Percentiles rank a stretch among this genome's conserved stretches.
These are phyloP conservation scores for Isichthys henryi DNA, from an alignment of 2,113 vertebrate species.

Conservation along the genomic window DNA sequence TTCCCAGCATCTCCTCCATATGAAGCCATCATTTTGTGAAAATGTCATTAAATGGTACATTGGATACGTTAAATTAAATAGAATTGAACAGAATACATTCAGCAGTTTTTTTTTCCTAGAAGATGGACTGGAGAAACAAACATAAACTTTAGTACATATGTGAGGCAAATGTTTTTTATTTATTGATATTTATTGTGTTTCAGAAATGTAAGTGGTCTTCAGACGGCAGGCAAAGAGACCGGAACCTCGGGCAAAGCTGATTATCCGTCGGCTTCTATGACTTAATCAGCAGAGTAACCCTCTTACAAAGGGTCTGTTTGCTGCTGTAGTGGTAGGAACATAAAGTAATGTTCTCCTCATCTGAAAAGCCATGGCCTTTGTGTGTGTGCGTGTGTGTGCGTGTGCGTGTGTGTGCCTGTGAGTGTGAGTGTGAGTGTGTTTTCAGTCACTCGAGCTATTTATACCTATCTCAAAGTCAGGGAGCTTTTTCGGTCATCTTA, in stretches of 20 bases:
- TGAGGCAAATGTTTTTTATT: not conserved
- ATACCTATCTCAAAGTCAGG: conserved; percentile 31
- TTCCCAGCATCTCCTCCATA: not conserved
- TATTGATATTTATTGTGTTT: conserved; percentile 23
- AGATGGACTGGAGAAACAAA: not conserved
- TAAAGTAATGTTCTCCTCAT: conserved; percentile 23
- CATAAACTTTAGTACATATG: not conserved
- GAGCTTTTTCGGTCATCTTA: conserved; percentile 36
- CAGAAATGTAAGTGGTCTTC: conserved; percentile 32
- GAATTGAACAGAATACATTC: not conserved
- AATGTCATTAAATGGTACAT: not conserved
- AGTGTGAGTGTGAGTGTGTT: not conserved
- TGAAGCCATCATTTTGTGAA: not conserved
- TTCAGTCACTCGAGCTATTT: conserved; percentile 39
- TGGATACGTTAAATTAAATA: not conserved
- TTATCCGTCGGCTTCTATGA: conserved; percentile 17
- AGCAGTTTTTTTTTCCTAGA: not conserved
- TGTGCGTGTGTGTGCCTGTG: not conserved
- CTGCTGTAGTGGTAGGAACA: conserved; percentile 24
- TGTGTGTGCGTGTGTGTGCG: conserved; percentile 9
- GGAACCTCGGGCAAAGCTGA: conserved; percentile 29
- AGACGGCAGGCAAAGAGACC: conserved; percentile 32
- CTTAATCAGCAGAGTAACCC: conserved; percentile 21
- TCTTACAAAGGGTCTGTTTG: conserved; percentile 34
- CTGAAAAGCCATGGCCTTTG: not conserved